Base-by-base conservation (phyloP, 2,888 invertebrate genomes). In the Acanthopleura granulata region DNA sequence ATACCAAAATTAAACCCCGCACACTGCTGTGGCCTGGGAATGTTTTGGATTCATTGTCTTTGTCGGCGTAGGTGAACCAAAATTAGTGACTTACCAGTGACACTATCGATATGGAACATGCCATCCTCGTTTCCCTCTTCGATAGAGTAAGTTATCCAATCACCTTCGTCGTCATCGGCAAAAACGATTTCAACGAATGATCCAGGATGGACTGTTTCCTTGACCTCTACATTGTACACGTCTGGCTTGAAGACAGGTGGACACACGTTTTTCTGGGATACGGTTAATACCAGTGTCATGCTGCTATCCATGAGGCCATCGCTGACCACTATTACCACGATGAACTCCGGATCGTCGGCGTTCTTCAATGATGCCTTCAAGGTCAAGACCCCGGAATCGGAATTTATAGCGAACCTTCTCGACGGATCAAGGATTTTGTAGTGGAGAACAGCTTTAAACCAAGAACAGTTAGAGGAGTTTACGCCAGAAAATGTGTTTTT, bases 61-160 rank as follows among this genome's bases (percentile, higher is more conserved):
- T 40, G 9, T 40, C 40, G 40, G 40, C 40, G 40, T 9, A 3
- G 40, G 40, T 40, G 40, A 40, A 57, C n/a, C 57, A n/a, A 57
- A 57, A 3, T 1, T 12, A 57, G 3, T 6, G n/a, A 66, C 29
- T 66, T 66, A 66, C 66, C 66, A 27, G 66, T 22, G 1, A 66
- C 66, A 66, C 25, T 27, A 14, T 66, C 66, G 25, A 66, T 27
- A 27, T 66, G 16, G 25, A 66, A 66, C 25, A 66, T 16, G 6
- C 25, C 29, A 27, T 66, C 22, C 12, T 6, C 22, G 25, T 66
- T 25, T 16, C 66, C 66, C 6, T 66, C 66, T 27, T 66, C 25
- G 22, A 66, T 27, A 27, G 3, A 66, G 29, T 66, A 66, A 1
- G 66, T 66, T 27, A 66, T 25, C 66, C 66, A 66, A 27, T 66